Base-by-base conservation (phyloP, 2,888 invertebrate species). In the Eupithecia tripunctaria region DNA sequence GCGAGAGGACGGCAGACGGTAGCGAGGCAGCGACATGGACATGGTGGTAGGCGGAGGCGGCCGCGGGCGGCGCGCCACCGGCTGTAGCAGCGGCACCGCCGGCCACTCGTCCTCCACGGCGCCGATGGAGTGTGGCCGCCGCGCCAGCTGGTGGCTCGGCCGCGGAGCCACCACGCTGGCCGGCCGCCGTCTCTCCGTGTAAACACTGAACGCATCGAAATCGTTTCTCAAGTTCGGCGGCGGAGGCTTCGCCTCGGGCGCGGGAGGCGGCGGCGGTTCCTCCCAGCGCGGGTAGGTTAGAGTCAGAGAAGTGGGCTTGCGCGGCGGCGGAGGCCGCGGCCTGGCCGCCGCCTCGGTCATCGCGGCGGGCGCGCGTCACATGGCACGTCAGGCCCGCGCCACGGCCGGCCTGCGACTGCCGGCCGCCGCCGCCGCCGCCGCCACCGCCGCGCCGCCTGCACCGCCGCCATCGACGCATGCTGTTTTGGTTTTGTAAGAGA, bases 121-220 rank as follows among this genome's bases (percentile, higher is more conserved):
- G 76, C 96, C 96, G 81, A 96, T 95, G 82, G 96, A 96, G 87
- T 96, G 96, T 56, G 96, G 96, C 70, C 96, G 85, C 78, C 95
- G 88, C 80, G 92, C 84, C 43, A 89, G 84, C 60, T 88, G 90
- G 70, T 88, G 86, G 43, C 81, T 79, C 25, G 89, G 86, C 25
- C 95, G 91, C 78, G 95, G 90, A 62, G 93, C 89, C 82, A 95
- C 91, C 79, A 95, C 95, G 85, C 95, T 95, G 82, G 95, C 94
- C 76, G 95, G 95, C 82, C 95, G 90, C 77, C 95, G 89, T 38
- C 90, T 89, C 73, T 87, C 82, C 59, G 83, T 84, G 87, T 96
- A 96, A 63, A 95, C 92, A 75, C 95, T 92, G 89, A 96, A 96
- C 74, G 88, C 89, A 81, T 89, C 89, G 82, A 94, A 92, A 79